Base-by-base conservation (phyloP, 2,113 vertebrate genomes). In the Caretta caretta region DNA sequence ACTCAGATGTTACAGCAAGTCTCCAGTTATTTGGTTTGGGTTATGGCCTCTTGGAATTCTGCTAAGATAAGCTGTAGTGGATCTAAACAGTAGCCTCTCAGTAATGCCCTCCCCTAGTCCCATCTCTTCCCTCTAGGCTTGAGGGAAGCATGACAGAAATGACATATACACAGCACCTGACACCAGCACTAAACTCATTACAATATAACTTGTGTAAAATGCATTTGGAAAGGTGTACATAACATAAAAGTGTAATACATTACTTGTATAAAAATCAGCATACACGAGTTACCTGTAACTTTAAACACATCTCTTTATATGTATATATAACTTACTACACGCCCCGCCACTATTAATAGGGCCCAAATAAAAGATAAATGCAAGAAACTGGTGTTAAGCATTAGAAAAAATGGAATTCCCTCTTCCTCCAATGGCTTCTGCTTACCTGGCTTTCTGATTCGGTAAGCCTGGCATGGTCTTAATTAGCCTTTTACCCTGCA, bases 371-470 rank as follows among this genome's bases (percentile, higher is more conserved):
- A 54, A 72, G 65, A 22, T 22, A 69, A 72, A 38, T 5, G 9
- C 65, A 72, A 72, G 65, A 72, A 72, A 38, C 8, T 72, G 65
- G 19, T 38, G 65, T 38, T n/a, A 38, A 72, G 19, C 16, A 17
- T 31, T 62, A 17, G 17, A 38, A 38, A 72, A 9, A 72, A 22
- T 72, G 65, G 65, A 22, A 38, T 38, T 38, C 31, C 46, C 29
- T 59, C 4, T 20, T 25, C 8, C 31, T 10, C 35, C 35, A 17
- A 46, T 51, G 16, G 24, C 4, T 72, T 31, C 62, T 57, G 38
- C 94, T 97, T 95, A 98, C 97, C 87, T 97, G 84, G 91, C 10
- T 31, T 79, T 96, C 82, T 85, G 49, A 54, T 65, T 14, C 53
- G 11, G 11, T 56, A 84, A 16, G 89, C 53, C 24, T 51, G 91